phyloP scores from a whole-genome alignment of 1,140 invertebrate genomes.

The Cyclargus thomasi region DNA sequence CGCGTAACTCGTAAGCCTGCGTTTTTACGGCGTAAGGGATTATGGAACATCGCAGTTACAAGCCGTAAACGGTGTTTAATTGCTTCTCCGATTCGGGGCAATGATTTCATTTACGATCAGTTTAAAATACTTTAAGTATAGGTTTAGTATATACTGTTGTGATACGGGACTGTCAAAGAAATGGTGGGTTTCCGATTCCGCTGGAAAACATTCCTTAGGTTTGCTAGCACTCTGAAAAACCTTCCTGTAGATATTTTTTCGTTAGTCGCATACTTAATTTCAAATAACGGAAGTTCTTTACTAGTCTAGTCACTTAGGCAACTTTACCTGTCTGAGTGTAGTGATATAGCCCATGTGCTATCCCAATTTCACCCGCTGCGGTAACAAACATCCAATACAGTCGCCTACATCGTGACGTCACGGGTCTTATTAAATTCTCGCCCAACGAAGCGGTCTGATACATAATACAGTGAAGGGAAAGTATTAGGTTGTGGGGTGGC shows the following conservation, averaged over 20 bases:
- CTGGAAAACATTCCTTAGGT: too few relatives aligned
- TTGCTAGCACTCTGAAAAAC: too few relatives aligned
- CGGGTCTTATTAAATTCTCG: neutral
- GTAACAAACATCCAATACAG: conserved; percentile 1
- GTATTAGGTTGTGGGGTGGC: conserved; percentile 11
- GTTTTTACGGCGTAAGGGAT: conserved; percentile 6
- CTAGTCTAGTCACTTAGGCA: too few relatives aligned
- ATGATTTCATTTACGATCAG: neutral
- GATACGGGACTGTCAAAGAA: too few relatives aligned
- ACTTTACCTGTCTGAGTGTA: too few relatives aligned
- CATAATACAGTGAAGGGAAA: conserved; percentile 11
- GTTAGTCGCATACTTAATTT: too few relatives aligned
- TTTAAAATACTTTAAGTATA: neutral
- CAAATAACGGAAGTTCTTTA: too few relatives aligned
- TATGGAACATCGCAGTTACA: neutral
- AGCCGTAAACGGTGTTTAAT: conserved; percentile 4
- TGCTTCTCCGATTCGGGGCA: neutral
- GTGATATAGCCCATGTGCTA: too few relatives aligned
- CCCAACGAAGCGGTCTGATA: neutral
- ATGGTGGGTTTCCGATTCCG: too few relatives aligned
- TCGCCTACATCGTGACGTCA: neutral
- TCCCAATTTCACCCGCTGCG: too few relatives aligned
- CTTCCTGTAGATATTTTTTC: too few relatives aligned
- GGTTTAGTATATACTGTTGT: too few relatives aligned
- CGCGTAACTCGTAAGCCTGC: neutral